Evolutionary conservation across 2,113 vertebrate genomes (phyloP), one percentile per base, ranked within the genome.

Genomic region (Crocuta crocuta): DNA sequence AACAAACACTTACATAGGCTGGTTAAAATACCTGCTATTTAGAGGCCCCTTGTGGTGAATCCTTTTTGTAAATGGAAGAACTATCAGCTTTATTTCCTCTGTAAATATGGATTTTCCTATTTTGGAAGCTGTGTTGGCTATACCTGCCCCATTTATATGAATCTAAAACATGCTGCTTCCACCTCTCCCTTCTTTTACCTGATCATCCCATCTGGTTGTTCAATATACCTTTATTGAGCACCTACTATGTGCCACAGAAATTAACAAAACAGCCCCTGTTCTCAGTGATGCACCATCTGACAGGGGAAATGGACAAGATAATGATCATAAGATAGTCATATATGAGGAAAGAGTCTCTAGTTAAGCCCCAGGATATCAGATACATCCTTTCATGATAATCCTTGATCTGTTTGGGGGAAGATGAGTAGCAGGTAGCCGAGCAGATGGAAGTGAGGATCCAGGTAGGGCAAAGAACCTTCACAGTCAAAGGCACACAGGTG

Each of bases 1-100:
- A 93, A 86, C 83, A 97, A 95, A 89, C 79, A 81, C 92, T 94
- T 97, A 81, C 28, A 58, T 33, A 86, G 66, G 82, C 80, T 65
- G 66, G 89, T 39, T 78, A 91, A 97, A 96, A 73, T 3, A 28
- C 78, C 71, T 0, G 1, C 85, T 87, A 78, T 92, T 95, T 95
- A 87, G 76, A 96, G 86, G 95, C 26, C 87, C 95, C 93, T 63
- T 93, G 94, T 71, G 73, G 89, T 70, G 92, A 95, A 96, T 96
- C 78, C 89, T 96, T 97, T 95, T 61, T 93, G 86, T 96, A 94
- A 98, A 96, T 97, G 73, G 66, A 91, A 93, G 63, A 85, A 58
- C 92, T 86, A 78, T 61, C 73, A 15, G 26, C 85, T 95, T 95
- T 92, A 95, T 95, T 50, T 97, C 78, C 26, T 93, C 82, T 90